Conservation (phyloP, 2,113 vertebrate genomes). For the Perca schrenkii region DNA sequence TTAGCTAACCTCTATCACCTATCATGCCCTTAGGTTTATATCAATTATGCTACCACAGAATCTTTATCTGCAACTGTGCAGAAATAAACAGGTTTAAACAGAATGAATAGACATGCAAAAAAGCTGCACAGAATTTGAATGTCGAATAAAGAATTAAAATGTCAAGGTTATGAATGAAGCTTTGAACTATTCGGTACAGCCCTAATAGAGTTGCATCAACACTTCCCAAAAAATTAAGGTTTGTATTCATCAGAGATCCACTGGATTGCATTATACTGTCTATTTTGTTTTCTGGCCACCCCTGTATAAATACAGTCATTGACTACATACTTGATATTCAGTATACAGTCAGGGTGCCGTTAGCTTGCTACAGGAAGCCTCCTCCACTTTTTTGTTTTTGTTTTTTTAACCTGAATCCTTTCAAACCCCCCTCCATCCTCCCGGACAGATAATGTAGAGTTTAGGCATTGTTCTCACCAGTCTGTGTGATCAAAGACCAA, state of each 20-base stretch:
- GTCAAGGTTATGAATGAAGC: no score
- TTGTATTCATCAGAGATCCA: not conserved
- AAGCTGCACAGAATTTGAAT: no score
- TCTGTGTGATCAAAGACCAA: conserved; percentile 68
- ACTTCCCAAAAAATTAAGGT: not conserved
- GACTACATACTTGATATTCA: not conserved
- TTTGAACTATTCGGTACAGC: no score
- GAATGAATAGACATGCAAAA: no score
- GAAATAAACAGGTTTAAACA: no score
- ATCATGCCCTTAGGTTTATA: no score
- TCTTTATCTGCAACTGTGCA: no score
- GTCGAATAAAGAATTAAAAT: no score
- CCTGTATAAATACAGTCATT: not conserved
- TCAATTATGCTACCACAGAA: no score
- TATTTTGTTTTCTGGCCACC: not conserved
- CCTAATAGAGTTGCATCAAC: not conserved
- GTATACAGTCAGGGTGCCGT: not conserved
- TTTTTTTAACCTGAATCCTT: conserved; percentile 21
- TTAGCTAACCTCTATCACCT: no score
- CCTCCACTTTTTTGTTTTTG: conserved; percentile 13
- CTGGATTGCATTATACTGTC: not conserved
- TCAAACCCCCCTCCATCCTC: conserved; percentile 1
- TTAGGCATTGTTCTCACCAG: conserved; percentile 34
- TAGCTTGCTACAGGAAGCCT: conserved; percentile 3
- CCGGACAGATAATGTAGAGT: conserved; percentile 24